Percentiles rank a stretch among this genome's conserved stretches.
These are phyloP conservation scores for Gadopsis marmoratus DNA, from an alignment of 2,797 vertebrate genomes.

Conservation along the genomic window DNA sequence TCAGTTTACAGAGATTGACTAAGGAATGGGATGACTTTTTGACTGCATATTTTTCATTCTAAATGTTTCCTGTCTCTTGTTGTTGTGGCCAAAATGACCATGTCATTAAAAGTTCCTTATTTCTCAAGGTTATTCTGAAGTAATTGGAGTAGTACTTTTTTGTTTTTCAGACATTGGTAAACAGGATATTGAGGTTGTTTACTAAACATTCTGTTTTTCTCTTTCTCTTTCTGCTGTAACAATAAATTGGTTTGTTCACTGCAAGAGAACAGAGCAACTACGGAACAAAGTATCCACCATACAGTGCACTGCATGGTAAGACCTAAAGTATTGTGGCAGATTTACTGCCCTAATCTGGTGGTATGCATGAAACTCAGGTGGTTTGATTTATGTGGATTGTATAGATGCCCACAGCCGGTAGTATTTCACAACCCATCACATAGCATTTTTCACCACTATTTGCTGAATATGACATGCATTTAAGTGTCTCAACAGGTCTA, in stretches of 20 bases:
- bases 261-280: slow-evolving; percentile 63
- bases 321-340: slow-evolving; percentile 42
- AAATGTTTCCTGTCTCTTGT: slow-evolving; percentile 34
- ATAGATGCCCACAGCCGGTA: slow-evolving; percentile 15
- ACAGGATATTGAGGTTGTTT: slow-evolving; percentile 66
- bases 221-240: slow-evolving; percentile 62
- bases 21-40: slow-evolving; percentile 47
- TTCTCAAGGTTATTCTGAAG: slow-evolving; percentile 33
- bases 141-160: slow-evolving; percentile 30
- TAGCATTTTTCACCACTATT: background rate
- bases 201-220: slow-evolving; percentile 70
- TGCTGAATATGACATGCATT: slow-evolving; percentile 9
- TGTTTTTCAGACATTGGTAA: slow-evolving; percentile 54
- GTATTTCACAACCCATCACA: slow-evolving; percentile 31
- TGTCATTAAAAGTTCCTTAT: slow-evolving; percentile 40
- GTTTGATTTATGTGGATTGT: slow-evolving; percentile 50
- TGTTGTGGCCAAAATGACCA: slow-evolving; percentile 30
- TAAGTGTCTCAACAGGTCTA: slow-evolving; percentile 7
- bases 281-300: slow-evolving; percentile 48
- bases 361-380: slow-evolving; percentile 50
- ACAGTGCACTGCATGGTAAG: slow-evolving; percentile 70
- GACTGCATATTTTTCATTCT: slow-evolving; percentile 51
- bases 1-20: slow-evolving; percentile 51
- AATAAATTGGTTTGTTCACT: slow-evolving; percentile 69
- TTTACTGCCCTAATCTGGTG: slow-evolving; percentile 47